phyloP scores from a whole-genome alignment of 2,888 invertebrate genomes.

The Napeogenes sylphis region DNA sequence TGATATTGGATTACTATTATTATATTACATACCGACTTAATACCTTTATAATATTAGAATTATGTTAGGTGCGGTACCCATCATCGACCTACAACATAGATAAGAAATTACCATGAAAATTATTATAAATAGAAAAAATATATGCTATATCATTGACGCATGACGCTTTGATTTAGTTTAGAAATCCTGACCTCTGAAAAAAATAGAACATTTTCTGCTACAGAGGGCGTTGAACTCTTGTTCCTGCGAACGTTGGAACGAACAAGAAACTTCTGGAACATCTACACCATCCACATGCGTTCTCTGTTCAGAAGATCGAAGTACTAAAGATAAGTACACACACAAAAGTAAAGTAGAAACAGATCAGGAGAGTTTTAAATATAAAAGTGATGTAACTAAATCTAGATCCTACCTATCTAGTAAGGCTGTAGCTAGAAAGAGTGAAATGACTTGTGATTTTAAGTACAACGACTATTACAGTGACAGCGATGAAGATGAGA shows the following conservation, averaged over 20 bases:
- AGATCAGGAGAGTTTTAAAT: slow-evolving; percentile 6
- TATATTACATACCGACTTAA: no score
- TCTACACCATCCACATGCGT: slow-evolving; percentile 66
- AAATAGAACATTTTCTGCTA: slow-evolving; percentile 53
- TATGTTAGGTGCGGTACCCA: no score
- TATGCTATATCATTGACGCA: neutral
- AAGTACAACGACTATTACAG: slow-evolving; percentile 57
- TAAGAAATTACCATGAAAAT: no score
- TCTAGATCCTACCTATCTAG: slow-evolving; percentile 13
- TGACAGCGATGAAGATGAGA: slow-evolving; percentile 61
- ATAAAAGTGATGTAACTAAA: slow-evolving; percentile 30
- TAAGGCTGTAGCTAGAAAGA: slow-evolving; percentile 29
- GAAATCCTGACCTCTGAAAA: slow-evolving; percentile 33
- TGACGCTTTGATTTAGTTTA: slow-evolving; percentile 2
- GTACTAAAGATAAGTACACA: slow-evolving; percentile 46
- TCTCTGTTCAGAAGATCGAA: slow-evolving; percentile 52
- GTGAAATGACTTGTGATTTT: slow-evolving; percentile 49
- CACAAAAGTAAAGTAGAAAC: slow-evolving; percentile 15
- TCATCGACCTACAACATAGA: no score
- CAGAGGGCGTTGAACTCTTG: slow-evolving; percentile 58
- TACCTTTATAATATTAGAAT: no score
- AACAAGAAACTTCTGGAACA: slow-evolving; percentile 41
- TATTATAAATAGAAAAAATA: neutral
- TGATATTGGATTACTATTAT: no score
- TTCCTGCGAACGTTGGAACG: slow-evolving; percentile 53